These are phyloP conservation scores for Erpetoichthys calabaricus DNA, from an alignment of 2,797 vertebrate genomes.

Conservation along the genomic window DNA sequence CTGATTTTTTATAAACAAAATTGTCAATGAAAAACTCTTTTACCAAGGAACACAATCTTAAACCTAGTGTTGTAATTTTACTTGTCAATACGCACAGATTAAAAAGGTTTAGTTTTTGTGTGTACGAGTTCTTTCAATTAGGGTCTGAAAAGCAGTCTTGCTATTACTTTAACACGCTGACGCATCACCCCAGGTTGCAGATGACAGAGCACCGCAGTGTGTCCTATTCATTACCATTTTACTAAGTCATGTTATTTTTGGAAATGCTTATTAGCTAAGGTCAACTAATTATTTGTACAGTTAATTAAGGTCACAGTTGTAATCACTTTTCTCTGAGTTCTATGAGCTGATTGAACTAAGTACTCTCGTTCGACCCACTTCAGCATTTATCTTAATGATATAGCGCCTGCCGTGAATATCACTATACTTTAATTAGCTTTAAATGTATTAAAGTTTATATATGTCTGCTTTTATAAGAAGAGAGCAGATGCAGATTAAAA, in stretches of 20 bases:
- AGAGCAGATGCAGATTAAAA: no score
- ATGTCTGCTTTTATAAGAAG: no score
- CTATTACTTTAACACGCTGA: no score
- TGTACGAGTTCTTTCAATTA: conserved; percentile 3
- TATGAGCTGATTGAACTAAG: conserved; percentile 47
- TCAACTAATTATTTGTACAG: conserved; percentile 59
- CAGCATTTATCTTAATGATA: conserved; percentile 44
- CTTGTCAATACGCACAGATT: no score
- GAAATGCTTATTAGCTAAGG: conserved; percentile 48
- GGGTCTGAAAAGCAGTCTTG: conserved; percentile 1
- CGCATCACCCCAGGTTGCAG: conserved; percentile 8
- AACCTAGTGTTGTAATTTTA: no score
- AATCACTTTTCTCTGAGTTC: conserved; percentile 39
- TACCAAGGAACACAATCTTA: no score
- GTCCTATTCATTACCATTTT: conserved; percentile 42
- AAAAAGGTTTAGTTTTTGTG: neutral
- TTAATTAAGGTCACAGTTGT: conserved; percentile 57
- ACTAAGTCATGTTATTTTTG: conserved; percentile 24
- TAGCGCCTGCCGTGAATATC: conserved; percentile 12
- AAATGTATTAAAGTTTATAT: no score
- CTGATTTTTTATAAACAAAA: no score
- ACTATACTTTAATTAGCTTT: no score
- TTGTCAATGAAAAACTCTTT: no score
- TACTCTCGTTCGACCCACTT: conserved; percentile 40
- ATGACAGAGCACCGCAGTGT: conserved; percentile 23